These are phyloP conservation scores for Oreamnos americanus DNA, from an alignment of 2,113 vertebrate species.

Conservation along the genomic window DNA sequence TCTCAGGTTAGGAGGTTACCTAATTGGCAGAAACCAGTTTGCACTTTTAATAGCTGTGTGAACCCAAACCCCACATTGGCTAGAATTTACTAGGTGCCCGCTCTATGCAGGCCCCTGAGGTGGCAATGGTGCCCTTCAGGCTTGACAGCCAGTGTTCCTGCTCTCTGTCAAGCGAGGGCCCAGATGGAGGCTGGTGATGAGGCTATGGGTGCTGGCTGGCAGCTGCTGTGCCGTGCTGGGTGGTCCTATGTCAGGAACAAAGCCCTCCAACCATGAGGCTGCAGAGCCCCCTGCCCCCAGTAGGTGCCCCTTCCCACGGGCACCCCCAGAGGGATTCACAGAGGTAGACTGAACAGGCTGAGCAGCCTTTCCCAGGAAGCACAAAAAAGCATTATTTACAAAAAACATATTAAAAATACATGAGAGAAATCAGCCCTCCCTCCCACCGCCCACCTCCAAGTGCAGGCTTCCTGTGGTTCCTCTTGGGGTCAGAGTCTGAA, in stretches of 20 bases:
- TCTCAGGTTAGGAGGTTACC: not conserved
- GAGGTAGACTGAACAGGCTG: not conserved
- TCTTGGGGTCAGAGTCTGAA: not conserved
- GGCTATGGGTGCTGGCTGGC: not conserved
- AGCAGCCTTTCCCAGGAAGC: not conserved
- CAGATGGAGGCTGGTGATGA: accelerated
- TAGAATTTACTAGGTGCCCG: not conserved
- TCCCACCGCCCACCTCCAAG: accelerated
- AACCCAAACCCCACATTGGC: not conserved
- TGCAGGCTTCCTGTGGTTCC: not conserved
- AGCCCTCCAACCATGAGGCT: not conserved
- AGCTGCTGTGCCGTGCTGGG: accelerated
- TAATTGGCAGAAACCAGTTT: not conserved
- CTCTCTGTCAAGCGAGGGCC: not conserved
- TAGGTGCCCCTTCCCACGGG: too few relatives aligned
- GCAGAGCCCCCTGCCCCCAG: not conserved
- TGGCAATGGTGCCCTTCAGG: not conserved
- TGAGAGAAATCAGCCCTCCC: not conserved
- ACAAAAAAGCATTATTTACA: conserved; percentile 52
- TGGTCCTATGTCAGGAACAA: too few relatives aligned
- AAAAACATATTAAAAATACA: not conserved
- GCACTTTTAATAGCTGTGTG: not conserved
- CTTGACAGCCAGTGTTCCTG: not conserved
- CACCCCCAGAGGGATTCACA: too few relatives aligned
- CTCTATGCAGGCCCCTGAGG: not conserved